A percentile compares a stretch with the other conserved stretches of the same genome.
Conservation (phyloP, 2,888 invertebrate genomes). For the Noctua janthina region DNA sequence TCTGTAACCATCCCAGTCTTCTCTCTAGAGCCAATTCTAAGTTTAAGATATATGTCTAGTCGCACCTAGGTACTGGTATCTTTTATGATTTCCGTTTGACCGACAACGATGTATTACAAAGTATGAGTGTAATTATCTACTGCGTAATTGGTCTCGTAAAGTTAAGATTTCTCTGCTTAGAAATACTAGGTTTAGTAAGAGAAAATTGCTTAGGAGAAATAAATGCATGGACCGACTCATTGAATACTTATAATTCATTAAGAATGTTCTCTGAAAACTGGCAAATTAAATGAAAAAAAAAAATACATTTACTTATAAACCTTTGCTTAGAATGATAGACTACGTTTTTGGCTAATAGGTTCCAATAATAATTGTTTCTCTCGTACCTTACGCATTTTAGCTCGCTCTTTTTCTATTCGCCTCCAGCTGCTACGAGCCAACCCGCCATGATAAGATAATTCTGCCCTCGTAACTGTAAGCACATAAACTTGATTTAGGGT, state of each 20-base stretch:
- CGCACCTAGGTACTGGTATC: background rate
- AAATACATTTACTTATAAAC: too few relatives aligned
- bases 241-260: background rate
- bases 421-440: too few relatives aligned
- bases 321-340: too few relatives aligned
- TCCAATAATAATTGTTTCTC: too few relatives aligned
- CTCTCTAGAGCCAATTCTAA: background rate
- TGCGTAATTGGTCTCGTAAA: constrained; percentile 48
- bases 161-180: constrained; percentile 31
- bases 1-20: background rate
- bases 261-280: background rate
- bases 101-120: constrained; percentile 39
- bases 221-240: constrained; percentile 29
- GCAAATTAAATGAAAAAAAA: background rate
- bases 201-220: constrained; percentile 45
- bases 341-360: too few relatives aligned
- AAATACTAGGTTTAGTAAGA: constrained; percentile 3
- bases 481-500: too few relatives aligned
- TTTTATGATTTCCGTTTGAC: constrained; percentile 43
- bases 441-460: too few relatives aligned
- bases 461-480: too few relatives aligned
- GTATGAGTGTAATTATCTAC: constrained; percentile 23
- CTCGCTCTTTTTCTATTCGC: too few relatives aligned
- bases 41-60: background rate
- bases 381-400: too few relatives aligned